A percentile compares a stretch with the other conserved stretches of the same genome.
Conservation (phyloP, 2,888 invertebrate species). For the Tenthredo distinguenda region DNA sequence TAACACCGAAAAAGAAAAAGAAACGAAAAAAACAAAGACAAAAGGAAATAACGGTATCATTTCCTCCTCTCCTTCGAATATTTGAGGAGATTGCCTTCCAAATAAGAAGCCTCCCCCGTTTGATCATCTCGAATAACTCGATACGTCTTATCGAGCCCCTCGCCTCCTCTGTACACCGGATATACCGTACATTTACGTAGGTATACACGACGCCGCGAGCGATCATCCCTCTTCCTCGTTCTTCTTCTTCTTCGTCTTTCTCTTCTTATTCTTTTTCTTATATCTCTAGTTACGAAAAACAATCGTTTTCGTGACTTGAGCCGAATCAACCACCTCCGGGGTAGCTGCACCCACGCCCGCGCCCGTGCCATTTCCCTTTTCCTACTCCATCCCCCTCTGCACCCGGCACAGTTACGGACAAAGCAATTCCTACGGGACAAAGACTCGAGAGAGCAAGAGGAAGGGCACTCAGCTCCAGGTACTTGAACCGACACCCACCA, state of each 20-base stretch:
- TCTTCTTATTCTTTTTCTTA: neutral
- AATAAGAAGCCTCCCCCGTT: conserved; percentile 10
- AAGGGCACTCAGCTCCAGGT: conserved; percentile 27
- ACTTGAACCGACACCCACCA: conserved; percentile 21
- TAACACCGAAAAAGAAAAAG: neutral
- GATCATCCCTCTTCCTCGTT: neutral
- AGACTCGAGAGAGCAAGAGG: neutral
- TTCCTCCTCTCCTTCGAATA: neutral
- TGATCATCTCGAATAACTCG: conserved; percentile 21
- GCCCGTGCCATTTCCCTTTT: neutral
- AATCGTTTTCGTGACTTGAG: conserved; percentile 23
- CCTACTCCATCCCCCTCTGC: too few relatives aligned
- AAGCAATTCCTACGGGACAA: conserved; percentile 11
- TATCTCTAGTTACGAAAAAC: neutral
- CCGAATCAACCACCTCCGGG: conserved; percentile 3
- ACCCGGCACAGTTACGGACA: neutral
- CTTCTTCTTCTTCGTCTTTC: neutral
- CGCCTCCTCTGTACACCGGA: neutral
- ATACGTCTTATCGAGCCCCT: neutral
- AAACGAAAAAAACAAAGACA: neutral
- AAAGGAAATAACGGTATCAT: neutral
- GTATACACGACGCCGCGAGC: neutral
- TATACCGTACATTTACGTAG: neutral
- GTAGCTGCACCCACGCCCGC: neutral
- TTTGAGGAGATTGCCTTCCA: conserved; percentile 7